Evolutionary conservation across 1,140 invertebrate genomes (phyloP), one percentile per base, ranked within the genome.

Genomic region (Oscheius sp.): DNA sequence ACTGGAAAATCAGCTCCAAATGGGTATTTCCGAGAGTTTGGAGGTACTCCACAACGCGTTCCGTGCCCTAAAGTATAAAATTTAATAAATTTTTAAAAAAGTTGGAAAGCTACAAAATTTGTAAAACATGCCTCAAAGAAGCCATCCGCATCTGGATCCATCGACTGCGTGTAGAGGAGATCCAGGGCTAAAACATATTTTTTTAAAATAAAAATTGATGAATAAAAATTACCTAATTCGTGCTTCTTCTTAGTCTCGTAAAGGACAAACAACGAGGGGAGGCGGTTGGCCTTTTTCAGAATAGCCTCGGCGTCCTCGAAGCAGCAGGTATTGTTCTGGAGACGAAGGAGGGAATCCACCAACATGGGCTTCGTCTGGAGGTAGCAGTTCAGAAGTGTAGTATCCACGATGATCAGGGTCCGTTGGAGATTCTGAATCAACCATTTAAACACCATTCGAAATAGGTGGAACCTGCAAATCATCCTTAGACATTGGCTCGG

Each of bases 331-430:
- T 68, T 74, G 66, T 55, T 62, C 10, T 62, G 35, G 3, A 74
- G 66, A 26, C 72, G 72, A 38, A 74, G 68, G 7, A 74, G 31
- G 0, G 72, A 74, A 20, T 74, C 72, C 15, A 74, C 66, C 2
- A 74, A 65, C 10, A 73, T 73, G 7, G 72, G 72, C 32, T 68
- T 67, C 7, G 65, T 74, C 72, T 74, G 68, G n/a, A 74, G 68
- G 58, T 74, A 61, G 26, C 72, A 74, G 15, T 46, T 66, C 20
- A 74, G 32, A 1, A 74, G 59, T 15, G 72, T 74, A 0, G 72
- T 74, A 62, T 74, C 72, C 1, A 74, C 46, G 0, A 74, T 58
- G 36, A 46, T 42, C 49, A 74, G 45, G 20, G 64, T 67, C 35
- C 32, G n/a, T 29, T 35, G 7, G 13, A 68, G 7, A 4, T 61